Percentiles rank a stretch among this genome's conserved stretches.
phyloP scores from a whole-genome alignment of 2,113 vertebrate genomes.

The Cromileptes altivelis region DNA sequence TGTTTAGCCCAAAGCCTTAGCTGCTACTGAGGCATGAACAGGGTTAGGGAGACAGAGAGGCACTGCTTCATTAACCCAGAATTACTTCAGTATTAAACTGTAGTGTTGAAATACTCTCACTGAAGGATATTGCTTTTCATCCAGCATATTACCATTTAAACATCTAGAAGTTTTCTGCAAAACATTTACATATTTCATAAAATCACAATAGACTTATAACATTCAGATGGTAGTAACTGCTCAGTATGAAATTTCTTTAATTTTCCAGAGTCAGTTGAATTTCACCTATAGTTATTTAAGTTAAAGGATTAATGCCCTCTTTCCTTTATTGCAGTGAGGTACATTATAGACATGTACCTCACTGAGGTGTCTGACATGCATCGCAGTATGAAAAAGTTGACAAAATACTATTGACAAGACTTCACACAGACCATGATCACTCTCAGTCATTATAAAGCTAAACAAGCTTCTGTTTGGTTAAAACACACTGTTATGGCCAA shows the following conservation, averaged over 20 bases:
- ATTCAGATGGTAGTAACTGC: not conserved
- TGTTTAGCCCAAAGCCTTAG: constrained; percentile 58
- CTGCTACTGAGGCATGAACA: constrained; percentile 56
- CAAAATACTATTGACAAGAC: not conserved
- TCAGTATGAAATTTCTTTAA: not conserved
- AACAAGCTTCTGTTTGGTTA: not conserved
- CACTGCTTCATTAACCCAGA: constrained; percentile 53
- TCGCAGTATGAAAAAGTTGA: not conserved
- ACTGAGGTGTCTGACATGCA: constrained; percentile 1
- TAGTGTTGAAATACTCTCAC: not conserved
- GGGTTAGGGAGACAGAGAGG: constrained; percentile 33
- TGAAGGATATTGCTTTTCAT: not conserved
- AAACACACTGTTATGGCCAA: constrained; percentile 42
- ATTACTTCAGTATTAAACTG: constrained; percentile 37
- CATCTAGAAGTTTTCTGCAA: not conserved
- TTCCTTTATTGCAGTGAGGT: not conserved
- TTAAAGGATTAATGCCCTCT: not conserved
- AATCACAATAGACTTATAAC: not conserved
- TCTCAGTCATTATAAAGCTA: constrained; percentile 5
- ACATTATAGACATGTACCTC: not conserved
- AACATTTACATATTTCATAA: not conserved
- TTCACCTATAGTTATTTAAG: not conserved
- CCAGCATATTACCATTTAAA: not conserved
- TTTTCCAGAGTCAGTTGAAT: not conserved
- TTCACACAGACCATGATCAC: not conserved